Percentiles rank a stretch among this genome's conserved stretches.
Conservation (phyloP, 2,888 invertebrate species). For the Brachyptera putata region DNA sequence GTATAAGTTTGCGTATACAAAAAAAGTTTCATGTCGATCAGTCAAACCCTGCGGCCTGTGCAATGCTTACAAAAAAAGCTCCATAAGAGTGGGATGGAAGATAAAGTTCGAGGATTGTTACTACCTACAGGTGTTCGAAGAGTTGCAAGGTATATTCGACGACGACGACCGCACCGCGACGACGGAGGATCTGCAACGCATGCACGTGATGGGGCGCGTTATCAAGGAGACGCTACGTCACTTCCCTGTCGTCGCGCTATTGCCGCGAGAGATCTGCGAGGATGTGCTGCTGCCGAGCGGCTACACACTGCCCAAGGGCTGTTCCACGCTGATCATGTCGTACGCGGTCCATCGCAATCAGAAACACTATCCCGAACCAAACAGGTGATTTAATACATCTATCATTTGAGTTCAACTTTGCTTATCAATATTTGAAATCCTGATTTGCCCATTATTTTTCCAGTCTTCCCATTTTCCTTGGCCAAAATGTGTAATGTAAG, state of each 20-base stretch:
- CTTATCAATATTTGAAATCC: too few species aligned
- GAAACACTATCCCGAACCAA: not conserved
- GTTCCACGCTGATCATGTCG: not conserved
- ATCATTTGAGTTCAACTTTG: too few species aligned
- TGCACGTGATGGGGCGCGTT: conserved; percentile 1
- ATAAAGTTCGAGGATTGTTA: too few species aligned
- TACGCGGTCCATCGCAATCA: conserved; percentile 2
- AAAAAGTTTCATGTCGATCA: too few species aligned
- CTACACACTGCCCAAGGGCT: conserved; percentile 3
- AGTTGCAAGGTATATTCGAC: not conserved
- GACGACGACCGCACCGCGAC: not conserved
- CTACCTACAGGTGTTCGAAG: not conserved
- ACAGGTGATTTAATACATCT: conserved; percentile 3
- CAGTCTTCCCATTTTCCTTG: too few species aligned
- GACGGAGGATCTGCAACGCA: not conserved
- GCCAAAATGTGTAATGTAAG: too few species aligned
- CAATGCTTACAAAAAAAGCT: too few species aligned
- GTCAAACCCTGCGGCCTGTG: too few species aligned
- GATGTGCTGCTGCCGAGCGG: not conserved
- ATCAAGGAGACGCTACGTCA: conserved; percentile 1
- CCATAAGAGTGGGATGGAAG: too few species aligned
- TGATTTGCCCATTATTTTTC: too few species aligned
- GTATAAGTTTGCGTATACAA: too few species aligned
- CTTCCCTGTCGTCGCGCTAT: not conserved
- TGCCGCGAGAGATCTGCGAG: not conserved